Evolutionary conservation across 2,113 vertebrate species (phyloP).

Genomic region (Nesogale talazaci): DNA sequence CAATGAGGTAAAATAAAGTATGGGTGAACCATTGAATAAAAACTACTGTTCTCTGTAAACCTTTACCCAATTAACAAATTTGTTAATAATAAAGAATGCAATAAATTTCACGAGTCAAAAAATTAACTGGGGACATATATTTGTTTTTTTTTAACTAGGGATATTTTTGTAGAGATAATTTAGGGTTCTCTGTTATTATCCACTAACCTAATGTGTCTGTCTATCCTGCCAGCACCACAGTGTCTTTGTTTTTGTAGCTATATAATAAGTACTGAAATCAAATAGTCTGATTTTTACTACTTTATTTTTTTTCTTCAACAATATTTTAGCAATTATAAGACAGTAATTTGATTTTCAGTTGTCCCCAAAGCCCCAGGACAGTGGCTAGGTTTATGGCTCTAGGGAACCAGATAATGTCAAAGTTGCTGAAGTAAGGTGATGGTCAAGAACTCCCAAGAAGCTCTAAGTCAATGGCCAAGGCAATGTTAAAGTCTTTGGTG

Average conservation of each 20-base stretch:
- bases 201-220: background rate
- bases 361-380: background rate
- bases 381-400: background rate
- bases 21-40: too few species aligned
- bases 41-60: too few species aligned
- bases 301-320: slow-evolving; percentile 27
- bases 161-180: background rate
- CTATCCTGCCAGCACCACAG: background rate
- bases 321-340: slow-evolving; percentile 2
- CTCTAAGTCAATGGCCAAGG: background rate
- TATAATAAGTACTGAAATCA: slow-evolving; percentile 35
- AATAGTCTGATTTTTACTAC: background rate
- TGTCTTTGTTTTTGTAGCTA: slow-evolving; percentile 31
- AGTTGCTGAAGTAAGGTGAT: background rate
- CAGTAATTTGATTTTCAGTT: background rate
- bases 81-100: too few species aligned
- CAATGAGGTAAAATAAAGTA: too few species aligned
- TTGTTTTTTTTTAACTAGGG: too few species aligned
- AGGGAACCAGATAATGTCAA: background rate
- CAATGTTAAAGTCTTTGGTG: background rate
- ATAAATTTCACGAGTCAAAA: too few species aligned
- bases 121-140: too few species aligned
- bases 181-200: slow-evolving; percentile 20
- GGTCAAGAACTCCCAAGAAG: background rate
- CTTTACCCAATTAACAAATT: too few species aligned